phyloP scores from a whole-genome alignment of 2,888 invertebrate genomes.

The Margaritifera margaritifera region DNA sequence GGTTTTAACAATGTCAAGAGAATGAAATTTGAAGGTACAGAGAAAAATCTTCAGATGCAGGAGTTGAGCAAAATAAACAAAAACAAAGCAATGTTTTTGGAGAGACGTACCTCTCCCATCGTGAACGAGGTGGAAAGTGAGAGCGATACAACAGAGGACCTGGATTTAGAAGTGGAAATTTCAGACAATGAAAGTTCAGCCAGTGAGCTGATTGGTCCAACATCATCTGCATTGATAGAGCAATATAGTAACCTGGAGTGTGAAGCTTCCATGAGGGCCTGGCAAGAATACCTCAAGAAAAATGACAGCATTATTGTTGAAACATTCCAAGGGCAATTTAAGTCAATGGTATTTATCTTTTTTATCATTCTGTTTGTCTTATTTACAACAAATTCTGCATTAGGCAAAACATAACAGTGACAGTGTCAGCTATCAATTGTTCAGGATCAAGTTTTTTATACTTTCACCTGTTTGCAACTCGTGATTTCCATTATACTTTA shows the following conservation, averaged over 20 bases:
- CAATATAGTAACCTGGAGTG: slow-evolving; percentile 41
- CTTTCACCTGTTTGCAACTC: no score
- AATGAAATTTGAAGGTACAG: slow-evolving; percentile 65
- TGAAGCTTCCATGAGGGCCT: slow-evolving; percentile 76
- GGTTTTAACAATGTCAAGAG: slow-evolving; percentile 56
- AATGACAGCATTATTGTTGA: slow-evolving; percentile 79
- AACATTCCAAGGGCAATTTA: slow-evolving; percentile 80
- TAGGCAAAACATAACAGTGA: no score
- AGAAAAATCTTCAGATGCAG: slow-evolving; percentile 66
- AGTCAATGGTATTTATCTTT: slow-evolving; percentile 77
- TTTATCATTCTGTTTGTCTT: no score
- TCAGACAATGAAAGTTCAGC: slow-evolving; percentile 43
- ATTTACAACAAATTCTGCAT: no score
- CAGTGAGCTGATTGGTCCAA: slow-evolving; percentile 17
- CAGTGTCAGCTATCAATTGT: no score
- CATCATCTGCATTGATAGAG: slow-evolving; percentile 19
- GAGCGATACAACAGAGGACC: slow-evolving; percentile 18
- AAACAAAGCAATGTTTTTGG: slow-evolving; percentile 22
- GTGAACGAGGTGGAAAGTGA: slow-evolving; percentile 31
- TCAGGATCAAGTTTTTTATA: no score
- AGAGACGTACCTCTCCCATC: slow-evolving; percentile 4
- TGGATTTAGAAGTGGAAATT: slow-evolving; percentile 39
- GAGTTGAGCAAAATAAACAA: slow-evolving; percentile 64
- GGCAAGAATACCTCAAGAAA: slow-evolving; percentile 77
- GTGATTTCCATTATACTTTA: no score